These are phyloP conservation scores for Polyodon spathula DNA, from an alignment of 2,113 vertebrate genomes.

Conservation along the genomic window DNA sequence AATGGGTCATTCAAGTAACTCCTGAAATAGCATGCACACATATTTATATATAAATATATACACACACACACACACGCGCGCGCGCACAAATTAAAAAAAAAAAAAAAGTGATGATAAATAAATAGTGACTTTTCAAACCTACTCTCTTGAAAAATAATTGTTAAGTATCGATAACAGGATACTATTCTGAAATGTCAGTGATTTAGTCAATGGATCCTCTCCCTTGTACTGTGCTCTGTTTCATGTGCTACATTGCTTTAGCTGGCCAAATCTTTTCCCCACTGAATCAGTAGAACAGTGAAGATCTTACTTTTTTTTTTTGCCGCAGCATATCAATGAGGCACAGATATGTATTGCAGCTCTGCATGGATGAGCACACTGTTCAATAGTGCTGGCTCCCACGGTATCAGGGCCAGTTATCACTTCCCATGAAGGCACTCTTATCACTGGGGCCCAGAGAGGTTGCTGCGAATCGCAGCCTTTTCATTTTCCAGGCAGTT, in stretches of 20 bases:
- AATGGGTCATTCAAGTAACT: too few relatives aligned
- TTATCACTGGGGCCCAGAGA: conserved; percentile 99
- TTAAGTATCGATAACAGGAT: conserved; percentile 67
- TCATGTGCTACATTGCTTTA: conserved; percentile 81
- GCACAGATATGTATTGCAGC: conserved; percentile 96
- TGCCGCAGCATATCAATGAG: conserved; percentile 96
- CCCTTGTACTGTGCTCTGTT: conserved; percentile 63
- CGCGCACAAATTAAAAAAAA: conserved; percentile 48
- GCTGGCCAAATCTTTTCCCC: conserved; percentile 70
- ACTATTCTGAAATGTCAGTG: conserved; percentile 78
- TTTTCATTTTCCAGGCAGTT: conserved; percentile 93
- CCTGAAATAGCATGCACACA: too few relatives aligned
- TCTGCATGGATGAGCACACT: conserved; percentile 97
- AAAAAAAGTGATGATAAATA: conserved; percentile 49
- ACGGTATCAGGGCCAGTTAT: conserved; percentile 97
- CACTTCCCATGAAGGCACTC: conserved; percentile 99
- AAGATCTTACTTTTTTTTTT: conserved; percentile 76
- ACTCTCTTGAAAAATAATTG: conserved; percentile 42
- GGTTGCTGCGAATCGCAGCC: conserved; percentile 83
- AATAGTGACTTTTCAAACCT: conserved; percentile 43
- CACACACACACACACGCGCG: conserved; percentile 45
- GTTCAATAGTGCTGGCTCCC: conserved; percentile 96
- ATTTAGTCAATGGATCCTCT: conserved; percentile 65
- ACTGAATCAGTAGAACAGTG: conserved; percentile 76
- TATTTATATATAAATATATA: too few relatives aligned